These are phyloP conservation scores for Hartigia nigra DNA, from an alignment of 2,888 invertebrate genomes.

Conservation along the genomic window DNA sequence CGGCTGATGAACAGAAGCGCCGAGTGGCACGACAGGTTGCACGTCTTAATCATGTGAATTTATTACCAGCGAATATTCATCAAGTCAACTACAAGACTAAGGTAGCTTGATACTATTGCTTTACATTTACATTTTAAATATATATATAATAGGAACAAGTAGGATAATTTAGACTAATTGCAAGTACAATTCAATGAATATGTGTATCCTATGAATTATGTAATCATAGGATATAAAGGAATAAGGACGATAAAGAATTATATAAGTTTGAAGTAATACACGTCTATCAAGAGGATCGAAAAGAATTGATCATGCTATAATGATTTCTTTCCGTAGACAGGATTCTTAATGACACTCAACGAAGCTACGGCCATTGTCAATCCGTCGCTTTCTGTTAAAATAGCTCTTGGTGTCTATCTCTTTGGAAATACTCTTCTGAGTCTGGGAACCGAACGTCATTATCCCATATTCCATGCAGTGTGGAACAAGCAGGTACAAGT, in stretches of 20 bases:
- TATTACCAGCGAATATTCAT: conserved; percentile 73
- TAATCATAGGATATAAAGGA: background rate
- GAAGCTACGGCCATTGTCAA: conserved; percentile 78
- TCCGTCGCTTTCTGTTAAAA: conserved; percentile 81
- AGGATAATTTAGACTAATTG: background rate
- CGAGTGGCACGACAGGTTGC: conserved; percentile 76
- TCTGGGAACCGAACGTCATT: conserved; percentile 80
- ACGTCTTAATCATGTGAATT: conserved; percentile 74
- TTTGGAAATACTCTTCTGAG: conserved; percentile 81
- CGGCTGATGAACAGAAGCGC: conserved; percentile 80
- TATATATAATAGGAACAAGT: background rate
- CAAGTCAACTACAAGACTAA: conserved; percentile 74
- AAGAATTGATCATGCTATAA: background rate
- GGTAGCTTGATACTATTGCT: conserved; percentile 61
- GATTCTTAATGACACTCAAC: conserved; percentile 79
- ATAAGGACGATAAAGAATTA: background rate
- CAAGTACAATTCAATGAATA: background rate
- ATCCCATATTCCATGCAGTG: conserved; percentile 76
- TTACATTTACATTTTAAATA: conserved; percentile 8
- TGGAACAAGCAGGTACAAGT: conserved; percentile 75
- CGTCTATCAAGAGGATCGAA: background rate
- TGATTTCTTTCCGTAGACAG: conserved; percentile 69
- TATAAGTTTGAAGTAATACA: background rate
- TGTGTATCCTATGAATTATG: background rate
- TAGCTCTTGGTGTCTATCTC: conserved; percentile 80